Evolutionary conservation across 2,888 invertebrate species (phyloP), one percentile per base, ranked within the genome.

Genomic region (Epistrophe eligans): DNA sequence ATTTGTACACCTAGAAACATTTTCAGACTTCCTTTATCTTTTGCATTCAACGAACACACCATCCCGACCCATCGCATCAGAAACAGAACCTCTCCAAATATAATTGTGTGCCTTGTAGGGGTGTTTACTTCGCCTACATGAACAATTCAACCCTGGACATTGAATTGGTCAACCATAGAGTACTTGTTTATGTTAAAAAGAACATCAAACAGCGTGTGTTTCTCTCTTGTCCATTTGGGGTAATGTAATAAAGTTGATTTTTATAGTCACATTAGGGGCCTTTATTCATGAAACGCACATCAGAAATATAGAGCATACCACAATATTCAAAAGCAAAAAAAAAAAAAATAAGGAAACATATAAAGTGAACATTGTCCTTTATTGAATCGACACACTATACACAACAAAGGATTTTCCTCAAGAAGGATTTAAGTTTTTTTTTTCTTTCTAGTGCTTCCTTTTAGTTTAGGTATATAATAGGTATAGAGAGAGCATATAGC

Each of bases 201-300:
- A 58, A 84, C 71, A 80, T 80, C 80, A 38, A 71, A 35, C 76
- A 43, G 48, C 58, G 17, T 52, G 72, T 80, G 60, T 71, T 32
- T 58, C 35, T 35, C 76, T 50, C 55, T 28, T 79, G 67, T 80
- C 82, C 81, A 85, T 77, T 85, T 79, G 73, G 74, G 82, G 74
- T 83, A 87, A 87, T 87, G 67, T 87, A 87, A 87, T 87, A 82
- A 87, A 87, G 74, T 79, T 76, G 79, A 87, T 76, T 87, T 85
- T 87, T 87, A 87, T 87, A 76, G 83, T 83, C 79, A 87, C 83
- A 87, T 87, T 83, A 79, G 77, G 84, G 57, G 24, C 48, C 84
- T 77, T 85, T 85, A 85, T 82, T 79, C 71, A 66, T 57, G 35
- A 71, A 77, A 67, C 40, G 24, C 15, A 64, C 70, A 70, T 55